Base-by-base conservation (phyloP, 2,113 vertebrate genomes). In the Quiscalus mexicanus region DNA sequence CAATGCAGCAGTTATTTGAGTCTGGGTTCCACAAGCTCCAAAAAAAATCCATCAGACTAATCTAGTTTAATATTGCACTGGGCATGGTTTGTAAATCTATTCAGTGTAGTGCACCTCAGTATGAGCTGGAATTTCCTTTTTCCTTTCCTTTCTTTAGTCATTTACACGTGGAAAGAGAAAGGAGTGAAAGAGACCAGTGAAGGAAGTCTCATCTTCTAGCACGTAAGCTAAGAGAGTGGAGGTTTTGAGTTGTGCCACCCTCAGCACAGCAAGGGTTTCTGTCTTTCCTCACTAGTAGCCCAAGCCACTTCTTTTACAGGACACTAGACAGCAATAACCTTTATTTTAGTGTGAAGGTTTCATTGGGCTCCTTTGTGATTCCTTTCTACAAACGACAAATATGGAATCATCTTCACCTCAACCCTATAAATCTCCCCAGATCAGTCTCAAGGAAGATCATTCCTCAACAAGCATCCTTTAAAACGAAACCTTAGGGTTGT, bases 341-440 rank as follows among this genome's bases (percentile, higher is more conserved):
- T 79, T 53, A 35, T 65, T 53, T 79, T 14, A 37, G 7, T 21
- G 4, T 27, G 14, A 42, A 83, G 15, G 10, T 62, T 88, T 80
- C 31, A 28, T 9, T 33, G 10, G 58, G 3, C 7, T 89, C 11
- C 12, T 77, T 42, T 69, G 15, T 42, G n/a, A 37, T 76, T 73
- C 23, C n/a, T 62, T 70, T 49, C 47, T 67, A 19, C 42, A 74
- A 69, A 82, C 4, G 62, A 3, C 41, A 80, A 30, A 23, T 19
- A 25, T 3, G 2, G 45, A 62, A 8, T 39, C 11, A 50, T 15
- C 15, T 45, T 68, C 6, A 3, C 17, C 31, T 87, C 24, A 30
- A 30, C 30, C 27, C 10, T 0, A 0, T 42, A 41, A 63, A 55
- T 55, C 5, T 84, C 23, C 11, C 12, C 30, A 53, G 14, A 30